phyloP scores from a whole-genome alignment of 1,140 invertebrate genomes.

The Bombus soroeensis region DNA sequence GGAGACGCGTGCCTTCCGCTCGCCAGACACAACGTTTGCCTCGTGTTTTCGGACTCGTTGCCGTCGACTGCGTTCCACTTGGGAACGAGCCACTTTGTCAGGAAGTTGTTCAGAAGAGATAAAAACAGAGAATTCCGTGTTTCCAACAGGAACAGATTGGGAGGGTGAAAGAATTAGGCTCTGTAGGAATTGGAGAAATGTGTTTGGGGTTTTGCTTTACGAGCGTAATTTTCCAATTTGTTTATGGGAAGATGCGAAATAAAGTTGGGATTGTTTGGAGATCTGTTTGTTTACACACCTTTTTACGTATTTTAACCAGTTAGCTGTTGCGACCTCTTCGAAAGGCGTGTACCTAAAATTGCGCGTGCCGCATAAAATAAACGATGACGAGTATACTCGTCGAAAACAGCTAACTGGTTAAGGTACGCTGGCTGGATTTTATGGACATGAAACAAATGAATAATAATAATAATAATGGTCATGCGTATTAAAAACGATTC shows the following conservation, averaged over 20 bases:
- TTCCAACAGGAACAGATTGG: neutral
- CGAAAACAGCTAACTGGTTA: too few species aligned
- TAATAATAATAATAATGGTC: too few species aligned
- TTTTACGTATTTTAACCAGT: neutral
- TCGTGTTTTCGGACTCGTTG: slow-evolving; percentile 31
- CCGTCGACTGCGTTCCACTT: neutral
- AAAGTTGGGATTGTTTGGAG: neutral
- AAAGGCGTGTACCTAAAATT: too few species aligned
- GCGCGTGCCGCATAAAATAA: too few species aligned
- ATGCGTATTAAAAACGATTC: too few species aligned
- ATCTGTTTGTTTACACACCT: neutral
- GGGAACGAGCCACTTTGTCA: neutral
- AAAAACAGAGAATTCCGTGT: neutral
- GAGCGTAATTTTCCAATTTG: neutral
- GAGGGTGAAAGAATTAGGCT: neutral
- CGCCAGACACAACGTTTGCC: too few species aligned
- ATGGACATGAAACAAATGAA: too few species aligned
- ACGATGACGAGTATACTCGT: too few species aligned
- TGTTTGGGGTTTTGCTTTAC: neutral
- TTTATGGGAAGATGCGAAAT: neutral
- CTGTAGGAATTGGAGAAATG: neutral
- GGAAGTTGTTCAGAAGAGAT: neutral
- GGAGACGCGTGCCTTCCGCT: neutral
- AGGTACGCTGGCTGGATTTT: too few species aligned
- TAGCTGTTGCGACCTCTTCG: too few species aligned